phyloP scores from a whole-genome alignment of 2,113 vertebrate species.

The Catharus bicknelli region DNA sequence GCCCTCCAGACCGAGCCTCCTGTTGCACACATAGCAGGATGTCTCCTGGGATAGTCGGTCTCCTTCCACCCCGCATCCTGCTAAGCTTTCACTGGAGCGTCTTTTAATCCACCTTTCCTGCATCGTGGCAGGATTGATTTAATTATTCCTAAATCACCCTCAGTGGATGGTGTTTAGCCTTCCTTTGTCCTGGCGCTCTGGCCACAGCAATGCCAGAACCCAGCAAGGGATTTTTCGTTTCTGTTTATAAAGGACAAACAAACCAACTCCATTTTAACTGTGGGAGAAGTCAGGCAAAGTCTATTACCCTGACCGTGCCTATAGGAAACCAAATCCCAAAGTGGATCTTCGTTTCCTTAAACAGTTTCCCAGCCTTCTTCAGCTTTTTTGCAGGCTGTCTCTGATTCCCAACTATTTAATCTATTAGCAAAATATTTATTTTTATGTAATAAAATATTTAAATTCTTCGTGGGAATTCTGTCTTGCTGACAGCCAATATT shows the following conservation, averaged over 20 bases:
- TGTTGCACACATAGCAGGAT: neutral
- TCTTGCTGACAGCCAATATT: neutral
- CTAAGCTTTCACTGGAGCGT: conserved; percentile 44
- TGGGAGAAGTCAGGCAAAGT: conserved; percentile 6
- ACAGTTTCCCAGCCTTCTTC: neutral
- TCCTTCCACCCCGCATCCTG: neutral
- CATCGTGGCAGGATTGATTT: conserved; percentile 42
- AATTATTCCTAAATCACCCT: conserved; percentile 55
- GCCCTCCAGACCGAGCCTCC: neutral
- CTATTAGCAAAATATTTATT: neutral
- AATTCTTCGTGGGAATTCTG: neutral
- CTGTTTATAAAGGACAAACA: neutral
- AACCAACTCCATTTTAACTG: conserved; percentile 9
- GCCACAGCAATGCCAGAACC: neutral
- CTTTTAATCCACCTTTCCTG: conserved; percentile 60
- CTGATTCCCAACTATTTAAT: neutral
- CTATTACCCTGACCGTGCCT: neutral
- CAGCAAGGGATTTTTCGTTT: neutral
- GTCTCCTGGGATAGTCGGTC: neutral
- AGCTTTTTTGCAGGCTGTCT: neutral
- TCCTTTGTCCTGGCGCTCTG: conserved; percentile 6
- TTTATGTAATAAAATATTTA: neutral
- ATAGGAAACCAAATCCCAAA: neutral
- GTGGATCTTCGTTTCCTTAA: neutral
- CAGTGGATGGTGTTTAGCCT: neutral